These are phyloP conservation scores for Spilosoma lubricipeda DNA, from an alignment of 2,888 invertebrate species.

Conservation along the genomic window DNA sequence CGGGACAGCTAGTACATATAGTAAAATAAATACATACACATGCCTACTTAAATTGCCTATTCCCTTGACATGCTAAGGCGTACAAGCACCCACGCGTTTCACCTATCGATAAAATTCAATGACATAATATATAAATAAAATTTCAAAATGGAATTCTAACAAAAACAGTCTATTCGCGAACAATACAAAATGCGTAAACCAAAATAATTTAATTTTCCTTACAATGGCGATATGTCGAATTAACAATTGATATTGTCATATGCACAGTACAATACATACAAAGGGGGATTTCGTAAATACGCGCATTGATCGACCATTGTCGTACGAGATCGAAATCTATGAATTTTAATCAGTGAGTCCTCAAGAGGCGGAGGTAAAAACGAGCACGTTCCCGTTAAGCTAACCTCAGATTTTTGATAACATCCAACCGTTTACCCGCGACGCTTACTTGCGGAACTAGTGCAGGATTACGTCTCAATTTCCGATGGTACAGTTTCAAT, in stretches of 20 bases:
- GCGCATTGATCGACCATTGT: slow-evolving; percentile 45
- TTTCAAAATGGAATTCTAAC: background rate
- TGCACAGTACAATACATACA: slow-evolving; percentile 42
- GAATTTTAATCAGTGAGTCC: slow-evolving; percentile 74
- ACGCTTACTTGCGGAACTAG: slow-evolving; percentile 41
- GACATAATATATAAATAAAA: background rate
- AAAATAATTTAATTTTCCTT: slow-evolving; percentile 65
- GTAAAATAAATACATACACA: too few relatives aligned
- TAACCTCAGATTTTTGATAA: slow-evolving; percentile 47
- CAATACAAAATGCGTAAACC: slow-evolving; percentile 51
- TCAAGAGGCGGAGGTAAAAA: slow-evolving; percentile 58
- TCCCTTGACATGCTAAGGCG: background rate
- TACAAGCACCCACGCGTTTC: background rate
- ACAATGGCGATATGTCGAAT: slow-evolving; percentile 63
- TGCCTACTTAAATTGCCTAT: too few relatives aligned
- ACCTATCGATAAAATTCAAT: background rate
- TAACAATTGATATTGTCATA: slow-evolving; percentile 64
- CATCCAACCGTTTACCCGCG: slow-evolving; percentile 40
- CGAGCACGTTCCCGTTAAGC: slow-evolving; percentile 55
- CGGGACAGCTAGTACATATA: too few relatives aligned
- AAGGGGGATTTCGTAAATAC: slow-evolving; percentile 36
- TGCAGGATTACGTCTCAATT: slow-evolving; percentile 45
- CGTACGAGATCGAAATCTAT: slow-evolving; percentile 62
- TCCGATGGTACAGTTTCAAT: slow-evolving; percentile 35
- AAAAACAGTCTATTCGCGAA: slow-evolving; percentile 48